Conservation (phyloP, 2,888 invertebrate species). For the Ischnus inquisitorius region DNA sequence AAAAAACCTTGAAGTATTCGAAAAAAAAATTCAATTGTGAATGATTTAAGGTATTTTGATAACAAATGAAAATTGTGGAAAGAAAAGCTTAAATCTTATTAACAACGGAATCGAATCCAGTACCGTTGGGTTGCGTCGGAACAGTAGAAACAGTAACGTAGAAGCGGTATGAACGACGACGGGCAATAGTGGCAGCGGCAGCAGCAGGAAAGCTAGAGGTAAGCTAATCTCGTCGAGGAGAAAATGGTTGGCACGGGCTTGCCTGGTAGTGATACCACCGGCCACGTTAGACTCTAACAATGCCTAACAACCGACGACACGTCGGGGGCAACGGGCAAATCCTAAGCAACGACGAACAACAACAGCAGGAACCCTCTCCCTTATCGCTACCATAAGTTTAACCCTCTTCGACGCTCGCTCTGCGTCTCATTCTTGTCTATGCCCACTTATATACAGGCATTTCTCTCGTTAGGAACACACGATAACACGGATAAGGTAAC, state of each 20-base stretch:
- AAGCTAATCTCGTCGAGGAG: constrained; percentile 31
- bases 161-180: constrained; percentile 30
- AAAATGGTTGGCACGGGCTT: constrained; percentile 47
- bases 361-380: constrained; percentile 38
- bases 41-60: not conserved
- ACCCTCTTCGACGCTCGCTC: constrained; percentile 27
- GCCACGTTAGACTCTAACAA: constrained; percentile 44
- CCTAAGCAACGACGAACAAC: constrained; percentile 31
- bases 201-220: not conserved
- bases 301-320: constrained; percentile 34
- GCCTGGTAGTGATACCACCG: constrained; percentile 30
- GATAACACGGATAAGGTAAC: constrained; percentile 38
- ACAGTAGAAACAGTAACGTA: constrained; percentile 3
- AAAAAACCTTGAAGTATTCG: not conserved
- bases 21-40: constrained; percentile 30
- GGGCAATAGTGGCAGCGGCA: constrained; percentile 6
- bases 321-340: constrained; percentile 14
- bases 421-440: constrained; percentile 27
- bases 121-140: constrained; percentile 50
- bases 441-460: constrained; percentile 34
- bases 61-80: constrained; percentile 6
- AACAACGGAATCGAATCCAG: constrained; percentile 55
- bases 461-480: constrained; percentile 46
- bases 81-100: constrained; percentile 2
- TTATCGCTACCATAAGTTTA: constrained; percentile 67